Conservation (phyloP, 2,888 invertebrate species). For the Mythimna loreyi region DNA sequence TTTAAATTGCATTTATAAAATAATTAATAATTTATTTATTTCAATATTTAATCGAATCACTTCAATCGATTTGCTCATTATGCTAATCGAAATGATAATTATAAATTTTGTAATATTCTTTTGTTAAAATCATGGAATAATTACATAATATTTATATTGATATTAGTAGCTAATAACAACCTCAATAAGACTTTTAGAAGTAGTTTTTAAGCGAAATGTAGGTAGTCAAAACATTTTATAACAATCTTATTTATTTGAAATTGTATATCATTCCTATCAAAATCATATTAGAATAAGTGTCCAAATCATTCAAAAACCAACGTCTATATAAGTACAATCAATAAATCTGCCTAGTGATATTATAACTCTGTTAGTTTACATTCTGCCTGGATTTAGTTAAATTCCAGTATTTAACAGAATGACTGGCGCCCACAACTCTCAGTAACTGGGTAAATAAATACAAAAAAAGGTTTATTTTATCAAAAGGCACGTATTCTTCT, state of each 20-base stretch:
- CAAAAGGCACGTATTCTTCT: not conserved
- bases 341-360: not conserved
- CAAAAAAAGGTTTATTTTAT: not conserved
- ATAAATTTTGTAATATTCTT: slow-evolving; percentile 8
- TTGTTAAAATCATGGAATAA: slow-evolving; percentile 3
- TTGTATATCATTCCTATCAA: slow-evolving; percentile 29
- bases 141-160: not conserved
- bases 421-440: no score
- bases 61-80: slow-evolving; percentile 13
- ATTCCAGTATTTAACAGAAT: no score
- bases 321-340: no score
- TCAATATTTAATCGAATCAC: slow-evolving; percentile 1
- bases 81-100: slow-evolving; percentile 11
- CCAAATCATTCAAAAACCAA: no score
- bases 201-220: slow-evolving; percentile 39
- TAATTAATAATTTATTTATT: slow-evolving; percentile 10
- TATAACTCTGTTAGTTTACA: not conserved
- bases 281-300: slow-evolving; percentile 11
- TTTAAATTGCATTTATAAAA: slow-evolving; percentile 33
- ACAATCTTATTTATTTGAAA: slow-evolving; percentile 18
- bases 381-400: not conserved
- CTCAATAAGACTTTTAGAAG: slow-evolving; percentile 29
- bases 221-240: slow-evolving; percentile 9
- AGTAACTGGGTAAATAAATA: not conserved
- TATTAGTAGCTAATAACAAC: slow-evolving; percentile 21